Conservation (phyloP, 2,113 vertebrate species). For the Platycercus adscitus region DNA sequence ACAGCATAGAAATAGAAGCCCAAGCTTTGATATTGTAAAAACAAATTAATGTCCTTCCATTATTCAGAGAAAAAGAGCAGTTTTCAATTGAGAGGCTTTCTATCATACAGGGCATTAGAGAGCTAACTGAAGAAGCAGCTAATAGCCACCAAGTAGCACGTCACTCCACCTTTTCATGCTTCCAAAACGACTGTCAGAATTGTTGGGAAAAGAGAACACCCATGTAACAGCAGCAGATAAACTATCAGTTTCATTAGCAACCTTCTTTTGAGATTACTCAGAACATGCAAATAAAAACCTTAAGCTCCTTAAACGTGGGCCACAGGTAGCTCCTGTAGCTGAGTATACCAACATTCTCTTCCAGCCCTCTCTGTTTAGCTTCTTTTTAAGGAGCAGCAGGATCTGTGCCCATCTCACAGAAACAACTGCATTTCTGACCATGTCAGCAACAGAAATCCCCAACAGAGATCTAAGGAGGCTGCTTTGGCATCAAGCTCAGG, state of each 20-base stretch:
- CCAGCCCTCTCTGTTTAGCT: not conserved
- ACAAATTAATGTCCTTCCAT: not conserved
- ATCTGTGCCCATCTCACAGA: not conserved
- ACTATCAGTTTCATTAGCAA: not conserved
- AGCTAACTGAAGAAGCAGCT: not conserved
- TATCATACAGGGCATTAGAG: not conserved
- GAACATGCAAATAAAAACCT: not conserved
- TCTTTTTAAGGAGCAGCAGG: not conserved
- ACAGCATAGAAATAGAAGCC: not conserved
- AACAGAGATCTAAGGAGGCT: not conserved
- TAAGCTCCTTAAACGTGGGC: not conserved
- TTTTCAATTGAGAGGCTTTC: not conserved
- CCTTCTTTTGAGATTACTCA: not conserved
- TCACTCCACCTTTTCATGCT: not conserved
- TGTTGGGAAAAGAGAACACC: not conserved
- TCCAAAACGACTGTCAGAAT: not conserved
- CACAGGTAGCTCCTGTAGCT: not conserved
- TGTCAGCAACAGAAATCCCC: not conserved
- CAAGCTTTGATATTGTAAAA: not conserved
- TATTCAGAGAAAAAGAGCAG: not conserved
- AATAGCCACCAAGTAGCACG: not conserved
- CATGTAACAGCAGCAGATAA: not conserved
- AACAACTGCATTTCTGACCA: not conserved
- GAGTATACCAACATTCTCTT: not conserved
- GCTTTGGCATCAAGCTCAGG: not conserved